Base-by-base conservation (phyloP, 2,797 vertebrate species). In the Picus viridis region DNA sequence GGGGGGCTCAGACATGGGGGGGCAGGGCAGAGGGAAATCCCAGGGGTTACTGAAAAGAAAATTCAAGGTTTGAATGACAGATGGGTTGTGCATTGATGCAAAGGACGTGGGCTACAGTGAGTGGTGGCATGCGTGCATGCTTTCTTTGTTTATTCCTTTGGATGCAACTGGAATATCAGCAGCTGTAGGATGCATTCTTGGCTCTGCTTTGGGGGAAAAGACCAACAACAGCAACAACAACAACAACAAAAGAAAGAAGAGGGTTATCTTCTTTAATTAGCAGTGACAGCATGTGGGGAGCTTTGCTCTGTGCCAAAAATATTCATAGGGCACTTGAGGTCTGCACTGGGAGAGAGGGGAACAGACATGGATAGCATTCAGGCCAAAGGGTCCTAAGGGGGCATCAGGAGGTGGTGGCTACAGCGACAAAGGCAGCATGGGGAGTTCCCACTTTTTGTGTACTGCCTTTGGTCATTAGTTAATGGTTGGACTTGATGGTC, bases 21-120 rank as follows among this genome's bases (percentile, higher is more conserved):
- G 45, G 61, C 30, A 57, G 23, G 34, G 47, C 12, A 81, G 56
- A 83, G 74, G 24, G 30, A 36, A 71, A 84, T 93, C 78, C 32
- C 74, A 75, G 36, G 68, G 63, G 77, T 68, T 83, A 70, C 59
- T 81, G 49, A 74, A 71, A 86, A 75, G 13, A 68, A 82, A 77
- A 75, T 53, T 64, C 0, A 2, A 11, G 24, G 6, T 81, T 90
- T 86, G 67, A 86, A 58, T 83, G 69, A 51, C 30, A 67, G 49
- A 26, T 30, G 20, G 5, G 63, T 70, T 77, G 27, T 75, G 30
- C 18, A 36, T 36, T 84, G 89, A 49, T 69, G 41, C 47, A 69
- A 64, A 84, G 59, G 92, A 61, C 27, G 43, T 24, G 51, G 36
- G 30, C 34, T 90, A 43, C 68, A 70, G 16, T 47, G 32, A 69